Conservation (phyloP, 2,113 vertebrate species). For the Antechinus flavipes region DNA sequence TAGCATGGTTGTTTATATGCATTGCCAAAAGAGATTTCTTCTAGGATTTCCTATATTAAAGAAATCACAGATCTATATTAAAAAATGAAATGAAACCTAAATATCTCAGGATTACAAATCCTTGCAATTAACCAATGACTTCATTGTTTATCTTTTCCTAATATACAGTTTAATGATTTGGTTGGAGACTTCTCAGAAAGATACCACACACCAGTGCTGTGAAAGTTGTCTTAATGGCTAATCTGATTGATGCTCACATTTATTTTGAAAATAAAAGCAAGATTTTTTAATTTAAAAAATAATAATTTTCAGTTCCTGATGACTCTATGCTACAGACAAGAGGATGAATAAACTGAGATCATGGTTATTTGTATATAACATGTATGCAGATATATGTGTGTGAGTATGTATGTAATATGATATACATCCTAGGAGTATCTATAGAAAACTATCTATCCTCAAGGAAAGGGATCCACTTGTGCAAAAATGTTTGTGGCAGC, state of each 20-base stretch:
- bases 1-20: not conserved
- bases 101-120: not conserved
- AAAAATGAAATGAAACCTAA: not conserved
- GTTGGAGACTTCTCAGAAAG: not conserved
- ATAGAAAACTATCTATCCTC: not conserved
- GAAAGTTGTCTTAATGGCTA: not conserved
- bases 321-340: not conserved
- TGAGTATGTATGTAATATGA: not conserved
- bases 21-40: not conserved
- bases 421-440: not conserved
- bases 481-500: no score
- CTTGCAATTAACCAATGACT: not conserved
- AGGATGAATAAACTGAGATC: constrained; percentile 17
- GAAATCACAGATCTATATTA: not conserved
- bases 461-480: not conserved
- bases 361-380: not conserved
- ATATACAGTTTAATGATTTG: not conserved
- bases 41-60: not conserved
- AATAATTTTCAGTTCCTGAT: constrained; percentile 14
- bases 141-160: not conserved
- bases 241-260: not conserved
- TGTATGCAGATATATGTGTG: no score
- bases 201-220: not conserved
- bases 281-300: constrained; percentile 31
- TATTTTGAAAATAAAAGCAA: constrained; percentile 17